These are phyloP conservation scores for mouse (Mus musculus) DNA, from an alignment of 2,113 vertebrate species.

Conservation along the genomic window GRCm39 chrX:88882001-88882500, in stretches of 20 bases:
- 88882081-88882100: background rate
- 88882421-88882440: background rate
- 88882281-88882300: background rate
- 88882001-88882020: background rate
- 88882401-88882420: conserved; percentile 48
- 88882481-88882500: conserved; percentile 23
- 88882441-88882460: background rate
- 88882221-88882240: background rate
- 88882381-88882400: background rate
- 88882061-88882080: background rate
- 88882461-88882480: background rate
- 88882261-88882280: conserved; percentile 28
- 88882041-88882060: background rate
- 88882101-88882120: background rate
- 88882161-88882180: too few relatives aligned
- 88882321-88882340: conserved; percentile 37
- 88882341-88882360: background rate
- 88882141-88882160: too few relatives aligned
- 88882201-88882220: background rate
- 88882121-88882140: background rate
- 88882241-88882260: background rate
- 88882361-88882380: conserved; percentile 32
- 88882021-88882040: conserved; percentile 41
- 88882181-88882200: too few relatives aligned
- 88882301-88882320: conserved; percentile 6